Evolutionary conservation across 2,797 vertebrate species (phyloP).

Genomic region (Hafferia zeledoni): DNA sequence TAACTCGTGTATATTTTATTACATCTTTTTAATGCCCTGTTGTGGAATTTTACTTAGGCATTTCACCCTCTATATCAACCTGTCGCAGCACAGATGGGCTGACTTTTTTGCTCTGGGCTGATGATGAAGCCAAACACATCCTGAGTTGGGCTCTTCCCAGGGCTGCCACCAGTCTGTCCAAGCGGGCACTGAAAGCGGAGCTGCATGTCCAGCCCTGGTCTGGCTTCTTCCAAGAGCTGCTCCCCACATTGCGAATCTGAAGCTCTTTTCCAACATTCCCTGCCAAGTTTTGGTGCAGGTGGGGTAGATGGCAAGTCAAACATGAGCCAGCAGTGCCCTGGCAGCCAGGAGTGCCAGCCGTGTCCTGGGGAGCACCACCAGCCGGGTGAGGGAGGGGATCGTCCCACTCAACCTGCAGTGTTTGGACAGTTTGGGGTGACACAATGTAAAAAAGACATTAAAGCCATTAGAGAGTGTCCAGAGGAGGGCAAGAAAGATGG

Average conservation of each 20-base stretch:
- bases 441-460: neutral
- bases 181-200: fast-evolving
- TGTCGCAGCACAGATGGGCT: constrained; percentile 32
- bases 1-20: constrained; percentile 74
- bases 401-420: neutral
- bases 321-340: neutral
- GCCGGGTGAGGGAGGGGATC: neutral
- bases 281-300: neutral
- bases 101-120: constrained; percentile 32
- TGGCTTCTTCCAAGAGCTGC: neutral
- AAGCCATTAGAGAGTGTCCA: neutral
- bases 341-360: neutral
- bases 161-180: neutral
- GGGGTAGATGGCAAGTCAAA: neutral
- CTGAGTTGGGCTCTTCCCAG: neutral
- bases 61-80: constrained; percentile 53
- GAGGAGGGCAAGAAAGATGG: neutral
- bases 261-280: neutral
- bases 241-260: neutral
- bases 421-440: neutral
- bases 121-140: neutral
- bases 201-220: neutral
- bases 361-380: neutral
- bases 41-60: constrained; percentile 70
- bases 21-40: constrained; percentile 67